Base-by-base conservation (phyloP, 1,140 invertebrate species). In the Protaetia brevitarsis region DNA sequence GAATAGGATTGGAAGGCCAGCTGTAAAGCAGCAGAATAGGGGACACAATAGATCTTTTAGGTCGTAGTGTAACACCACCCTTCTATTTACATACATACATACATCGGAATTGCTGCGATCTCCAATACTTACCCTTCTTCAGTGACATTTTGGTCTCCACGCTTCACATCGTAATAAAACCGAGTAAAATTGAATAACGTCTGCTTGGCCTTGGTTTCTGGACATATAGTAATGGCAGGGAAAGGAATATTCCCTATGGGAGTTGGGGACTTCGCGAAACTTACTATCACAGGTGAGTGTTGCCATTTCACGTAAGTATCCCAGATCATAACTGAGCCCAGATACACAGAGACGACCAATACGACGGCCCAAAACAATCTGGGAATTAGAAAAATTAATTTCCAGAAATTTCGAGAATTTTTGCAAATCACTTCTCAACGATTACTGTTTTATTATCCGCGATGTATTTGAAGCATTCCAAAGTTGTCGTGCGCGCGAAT, bases 211-310 rank as follows among this genome's bases (percentile, higher is more conserved):
- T 80, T 81, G 0, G 79, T 83, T 69, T 83, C 82, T 0, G 81
- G 79, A 69, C 84, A 85, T 36, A 85, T 81, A 3, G 83, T 84
- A 21, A 85, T 77, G 3, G 83, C 82, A 16, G 84, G 84, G 71
- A 85, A 85, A 0, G 84, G 83, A 34, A 85, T 79, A 66, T 81
- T 77, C 82, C 82, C 84, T 3, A 85, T 78, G 0, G 83, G 82
- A 2, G 82, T 84, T 0, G 81, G 79, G 64, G 78, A 80, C 63
- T 82, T 79, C 0, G 82, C 80, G 69, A 86, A 85, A 64, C 84
- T 83, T 0, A 86, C 83, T 21, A 86, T 83, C 0, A 86, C 84
- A 2, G 84, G 84, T 7, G 81, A 82, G 11, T 77, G 76, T 7
- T 82, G 77, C 83, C 84, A 86, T 63, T 85, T 85, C 1, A 73